Percentiles rank a stretch among this genome's conserved stretches.
These are phyloP conservation scores for Apis cerana DNA, from an alignment of 1,140 invertebrate genomes.

Conservation along the genomic window DNA sequence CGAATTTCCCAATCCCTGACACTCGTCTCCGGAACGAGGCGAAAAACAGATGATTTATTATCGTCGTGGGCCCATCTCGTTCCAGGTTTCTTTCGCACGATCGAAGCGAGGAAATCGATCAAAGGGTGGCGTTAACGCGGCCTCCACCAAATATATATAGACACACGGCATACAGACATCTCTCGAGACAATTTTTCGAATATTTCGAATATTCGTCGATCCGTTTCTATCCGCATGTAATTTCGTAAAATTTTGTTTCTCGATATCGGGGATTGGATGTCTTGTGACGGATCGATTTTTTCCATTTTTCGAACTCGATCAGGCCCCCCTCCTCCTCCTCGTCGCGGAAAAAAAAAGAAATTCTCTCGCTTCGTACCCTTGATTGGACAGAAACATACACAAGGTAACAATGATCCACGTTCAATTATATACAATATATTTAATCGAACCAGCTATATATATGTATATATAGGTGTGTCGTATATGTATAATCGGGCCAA, in stretches of 20 bases:
- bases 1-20: slow-evolving; percentile 19
- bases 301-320: too few species aligned
- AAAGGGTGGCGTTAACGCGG: not conserved
- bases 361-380: not conserved
- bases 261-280: too few species aligned
- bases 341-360: not conserved
- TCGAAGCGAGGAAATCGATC: not conserved
- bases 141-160: too few species aligned
- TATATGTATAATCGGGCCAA: slow-evolving; percentile 17
- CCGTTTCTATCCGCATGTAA: too few species aligned
- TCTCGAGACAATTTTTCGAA: too few species aligned
- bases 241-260: too few species aligned
- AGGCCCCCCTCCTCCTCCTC: not conserved
- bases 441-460: slow-evolving; percentile 30
- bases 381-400: slow-evolving; percentile 17
- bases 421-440: slow-evolving; percentile 41
- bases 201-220: too few species aligned
- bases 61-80: not conserved
- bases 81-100: not conserved
- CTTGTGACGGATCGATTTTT: too few species aligned
- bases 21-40: not conserved
- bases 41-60: slow-evolving; percentile 13
- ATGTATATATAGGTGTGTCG: slow-evolving; percentile 10
- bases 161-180: too few species aligned
- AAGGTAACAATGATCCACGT: not conserved